A percentile compares a stretch with the other conserved stretches of the same genome.
These are phyloP conservation scores for Limnephilus auricula DNA, from an alignment of 2,888 invertebrate species.

Conservation along the genomic window DNA sequence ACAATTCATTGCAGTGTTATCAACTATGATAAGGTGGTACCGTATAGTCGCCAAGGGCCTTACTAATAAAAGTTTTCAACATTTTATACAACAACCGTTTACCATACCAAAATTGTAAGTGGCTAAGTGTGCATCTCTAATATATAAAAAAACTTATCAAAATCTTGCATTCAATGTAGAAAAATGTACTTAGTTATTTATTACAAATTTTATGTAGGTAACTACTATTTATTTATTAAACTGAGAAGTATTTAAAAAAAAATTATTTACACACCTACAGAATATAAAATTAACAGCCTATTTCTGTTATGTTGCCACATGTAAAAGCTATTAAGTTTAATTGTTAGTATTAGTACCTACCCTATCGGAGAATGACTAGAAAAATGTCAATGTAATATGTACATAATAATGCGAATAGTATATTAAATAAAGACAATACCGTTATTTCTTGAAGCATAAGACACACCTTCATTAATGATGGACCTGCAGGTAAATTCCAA, in stretches of 20 bases:
- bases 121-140: background rate
- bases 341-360: background rate
- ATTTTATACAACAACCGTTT: too few relatives aligned
- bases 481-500: constrained; percentile 47
- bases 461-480: constrained; percentile 51
- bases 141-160: background rate
- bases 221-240: background rate
- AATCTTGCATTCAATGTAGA: too few relatives aligned
- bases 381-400: background rate
- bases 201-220: background rate
- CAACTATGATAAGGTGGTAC: too few relatives aligned
- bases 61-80: too few relatives aligned
- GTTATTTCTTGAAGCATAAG: constrained; percentile 56
- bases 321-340: background rate
- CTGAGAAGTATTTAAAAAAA: background rate
- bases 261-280: background rate
- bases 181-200: background rate
- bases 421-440: constrained; percentile 42
- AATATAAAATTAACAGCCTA: background rate
- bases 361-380: background rate
- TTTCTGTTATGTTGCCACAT: too few relatives aligned
- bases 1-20: background rate
- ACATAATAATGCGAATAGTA: background rate
- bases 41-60: too few relatives aligned
- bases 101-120: too few relatives aligned